Conservation (phyloP, 92 coral and sea anemone genomes). For the Umimayanthus kanabou region DNA sequence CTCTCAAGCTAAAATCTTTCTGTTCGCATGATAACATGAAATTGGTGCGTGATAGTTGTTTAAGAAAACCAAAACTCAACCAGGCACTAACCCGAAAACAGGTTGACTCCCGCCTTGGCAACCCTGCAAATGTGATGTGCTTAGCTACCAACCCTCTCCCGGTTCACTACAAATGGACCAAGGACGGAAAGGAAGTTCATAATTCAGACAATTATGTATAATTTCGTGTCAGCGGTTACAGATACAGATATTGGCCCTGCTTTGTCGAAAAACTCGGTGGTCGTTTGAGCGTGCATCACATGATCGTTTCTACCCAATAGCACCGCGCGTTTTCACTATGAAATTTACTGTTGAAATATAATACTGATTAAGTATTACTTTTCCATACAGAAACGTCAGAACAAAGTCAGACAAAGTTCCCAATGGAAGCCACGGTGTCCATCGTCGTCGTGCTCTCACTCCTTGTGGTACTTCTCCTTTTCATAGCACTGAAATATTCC, state of each 20-base stretch:
- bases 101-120: neutral
- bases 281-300: too few species aligned
- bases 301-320: too few species aligned
- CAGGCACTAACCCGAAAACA: neutral
- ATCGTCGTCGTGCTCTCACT: neutral
- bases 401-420: neutral
- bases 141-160: neutral
- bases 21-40: too few species aligned
- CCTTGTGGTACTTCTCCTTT: neutral
- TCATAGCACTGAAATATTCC: neutral
- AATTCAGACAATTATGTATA: neutral
- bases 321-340: too few species aligned
- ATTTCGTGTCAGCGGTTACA: too few species aligned
- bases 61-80: neutral
- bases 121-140: neutral
- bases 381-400: too few species aligned
- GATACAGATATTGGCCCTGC: too few species aligned
- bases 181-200: neutral
- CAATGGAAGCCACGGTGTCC: neutral
- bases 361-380: neutral
- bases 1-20: too few species aligned
- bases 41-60: too few species aligned
- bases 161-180: slow-evolving; percentile 12
- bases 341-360: too few species aligned
- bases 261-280: too few species aligned